Conservation (phyloP, 2,113 vertebrate genomes). For the Archocentrus centrarchus region DNA sequence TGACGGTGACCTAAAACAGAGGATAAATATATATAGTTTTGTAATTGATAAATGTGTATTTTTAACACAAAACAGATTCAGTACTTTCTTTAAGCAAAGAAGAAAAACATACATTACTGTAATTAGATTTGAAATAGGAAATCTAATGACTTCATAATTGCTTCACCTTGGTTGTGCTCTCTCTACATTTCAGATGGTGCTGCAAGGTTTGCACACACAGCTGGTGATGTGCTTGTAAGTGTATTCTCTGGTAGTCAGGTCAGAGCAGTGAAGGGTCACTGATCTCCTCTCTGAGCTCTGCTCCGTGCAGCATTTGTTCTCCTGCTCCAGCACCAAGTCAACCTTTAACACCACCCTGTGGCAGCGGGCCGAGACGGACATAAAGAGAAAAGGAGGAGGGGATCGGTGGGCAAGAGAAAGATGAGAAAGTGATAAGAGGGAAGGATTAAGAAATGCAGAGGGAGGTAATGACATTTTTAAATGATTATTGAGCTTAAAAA, state of each 20-base stretch:
- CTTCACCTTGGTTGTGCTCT: not conserved
- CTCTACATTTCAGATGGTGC: not conserved
- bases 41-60: not conserved
- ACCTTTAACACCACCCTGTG: not conserved
- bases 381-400: not conserved
- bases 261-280: not conserved
- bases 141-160: not conserved
- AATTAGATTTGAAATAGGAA: not conserved
- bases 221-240: not conserved
- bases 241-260: not conserved
- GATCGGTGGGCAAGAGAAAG: accelerated
- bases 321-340: not conserved
- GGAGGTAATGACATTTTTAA: not conserved
- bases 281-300: not conserved
- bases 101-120: not conserved
- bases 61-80: not conserved
- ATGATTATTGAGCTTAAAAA: not conserved
- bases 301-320: not conserved
- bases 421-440: accelerated
- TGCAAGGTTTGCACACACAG: not conserved
- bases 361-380: not conserved
- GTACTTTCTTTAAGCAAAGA: not conserved
- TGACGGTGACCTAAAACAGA: not conserved
- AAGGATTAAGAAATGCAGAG: not conserved
- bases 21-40: not conserved